Conservation (phyloP, 2,113 vertebrate genomes). For the Morone saxatilis region DNA sequence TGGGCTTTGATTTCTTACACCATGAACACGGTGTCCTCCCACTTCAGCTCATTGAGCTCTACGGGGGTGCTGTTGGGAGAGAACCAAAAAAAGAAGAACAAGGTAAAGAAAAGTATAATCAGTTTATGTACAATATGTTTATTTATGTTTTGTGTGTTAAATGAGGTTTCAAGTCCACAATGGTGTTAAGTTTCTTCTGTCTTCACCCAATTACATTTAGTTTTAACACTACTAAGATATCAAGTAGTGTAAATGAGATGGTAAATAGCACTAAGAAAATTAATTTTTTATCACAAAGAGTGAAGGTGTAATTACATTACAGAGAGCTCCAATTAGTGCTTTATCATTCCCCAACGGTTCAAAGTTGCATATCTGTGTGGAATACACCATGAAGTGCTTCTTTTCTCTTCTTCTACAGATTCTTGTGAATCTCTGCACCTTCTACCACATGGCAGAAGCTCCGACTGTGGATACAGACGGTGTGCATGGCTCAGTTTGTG, state of each 20-base stretch:
- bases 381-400: slow-evolving; percentile 22
- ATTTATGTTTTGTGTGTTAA: background rate
- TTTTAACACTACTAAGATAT: slow-evolving; percentile 3
- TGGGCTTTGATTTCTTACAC: slow-evolving; percentile 39
- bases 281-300: slow-evolving; percentile 31
- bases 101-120: background rate
- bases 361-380: slow-evolving; percentile 33
- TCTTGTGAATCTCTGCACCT: slow-evolving; percentile 30
- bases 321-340: slow-evolving; percentile 49
- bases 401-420: background rate
- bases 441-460: slow-evolving; percentile 29
- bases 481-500: background rate
- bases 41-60: background rate
- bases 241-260: slow-evolving; percentile 46
- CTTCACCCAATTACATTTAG: background rate
- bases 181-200: background rate
- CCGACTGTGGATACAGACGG: slow-evolving; percentile 49
- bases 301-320: slow-evolving; percentile 60
- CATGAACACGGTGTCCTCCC: background rate
- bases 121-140: background rate
- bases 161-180: slow-evolving; percentile 8
- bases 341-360: slow-evolving; percentile 48
- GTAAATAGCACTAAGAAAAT: slow-evolving; percentile 31
- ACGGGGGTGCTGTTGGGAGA: background rate
- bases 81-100: background rate